A percentile compares a stretch with the other conserved stretches of the same genome.
These are phyloP conservation scores for Sparus aurata DNA, from an alignment of 2,797 vertebrate species.

Conservation along the genomic window DNA sequence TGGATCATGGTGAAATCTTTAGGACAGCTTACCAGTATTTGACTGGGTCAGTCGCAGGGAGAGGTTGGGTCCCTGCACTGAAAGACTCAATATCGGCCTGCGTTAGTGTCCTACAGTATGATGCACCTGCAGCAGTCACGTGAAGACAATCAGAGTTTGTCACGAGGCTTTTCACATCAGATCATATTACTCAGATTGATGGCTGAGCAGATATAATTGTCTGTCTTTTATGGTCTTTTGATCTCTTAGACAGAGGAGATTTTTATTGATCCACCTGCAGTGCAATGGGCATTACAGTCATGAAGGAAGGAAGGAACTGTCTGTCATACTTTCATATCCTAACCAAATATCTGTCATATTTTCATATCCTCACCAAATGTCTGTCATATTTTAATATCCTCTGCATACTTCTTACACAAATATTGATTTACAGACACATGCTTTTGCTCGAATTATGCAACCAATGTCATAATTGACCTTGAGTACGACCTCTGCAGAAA, in stretches of 20 bases:
- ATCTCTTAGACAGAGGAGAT: conserved; percentile 17
- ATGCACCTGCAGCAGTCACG: conserved; percentile 19
- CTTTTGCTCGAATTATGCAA: conserved; percentile 4
- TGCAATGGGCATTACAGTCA: conserved; percentile 14
- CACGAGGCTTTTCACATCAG: conserved; percentile 32
- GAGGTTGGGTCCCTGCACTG: conserved; percentile 17
- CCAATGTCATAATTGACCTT: conserved; percentile 29
- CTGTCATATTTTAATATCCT: conserved; percentile 11
- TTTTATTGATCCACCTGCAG: conserved; percentile 55
- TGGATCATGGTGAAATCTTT: conserved; percentile 41
- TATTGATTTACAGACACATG: neutral
- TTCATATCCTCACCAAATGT: conserved; percentile 5
- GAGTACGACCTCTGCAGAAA: conserved; percentile 35
- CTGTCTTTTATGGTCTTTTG: conserved; percentile 45
- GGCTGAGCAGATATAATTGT: conserved; percentile 26
- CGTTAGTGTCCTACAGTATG: conserved; percentile 27
- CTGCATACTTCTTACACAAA: neutral
- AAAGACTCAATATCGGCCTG: conserved; percentile 36
- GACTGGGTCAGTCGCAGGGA: conserved; percentile 45
- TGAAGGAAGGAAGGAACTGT: neutral
- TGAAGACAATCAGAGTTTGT: conserved; percentile 32
- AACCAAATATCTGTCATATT: neutral
- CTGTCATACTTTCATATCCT: conserved; percentile 11
- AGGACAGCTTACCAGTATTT: conserved; percentile 52
- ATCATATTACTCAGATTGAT: conserved; percentile 54